Percentiles rank a stretch among this genome's conserved stretches.
phyloP scores from a whole-genome alignment of 2,113 vertebrate genomes.

The Atractosteus spatula region DNA sequence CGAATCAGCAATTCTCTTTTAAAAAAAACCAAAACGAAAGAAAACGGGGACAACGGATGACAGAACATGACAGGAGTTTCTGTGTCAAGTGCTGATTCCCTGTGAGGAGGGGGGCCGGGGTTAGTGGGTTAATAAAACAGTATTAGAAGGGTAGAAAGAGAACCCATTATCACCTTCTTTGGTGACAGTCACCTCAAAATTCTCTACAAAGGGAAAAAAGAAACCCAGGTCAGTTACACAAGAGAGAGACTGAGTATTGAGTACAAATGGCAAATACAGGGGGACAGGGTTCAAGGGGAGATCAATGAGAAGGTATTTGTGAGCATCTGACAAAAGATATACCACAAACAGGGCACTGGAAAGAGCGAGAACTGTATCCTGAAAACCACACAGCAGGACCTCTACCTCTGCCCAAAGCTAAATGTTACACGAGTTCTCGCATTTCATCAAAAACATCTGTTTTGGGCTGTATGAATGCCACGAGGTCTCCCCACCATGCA shows the following conservation, averaged over 20 bases:
- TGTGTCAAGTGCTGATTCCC: slow-evolving; percentile 86
- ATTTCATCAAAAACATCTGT: no score
- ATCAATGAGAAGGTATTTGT: slow-evolving; percentile 14
- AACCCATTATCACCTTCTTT: slow-evolving; percentile 98
- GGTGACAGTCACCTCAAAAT: slow-evolving; percentile 99
- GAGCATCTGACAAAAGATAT: slow-evolving; percentile 5
- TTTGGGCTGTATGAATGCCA: no score
- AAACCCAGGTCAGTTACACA: slow-evolving; percentile 89
- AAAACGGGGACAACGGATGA: slow-evolving; percentile 66
- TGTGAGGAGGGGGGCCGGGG: slow-evolving; percentile 56
- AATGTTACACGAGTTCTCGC: no score
- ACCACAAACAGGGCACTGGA: no score
- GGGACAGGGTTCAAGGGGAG: slow-evolving; percentile 6
- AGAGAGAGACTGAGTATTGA: slow-evolving; percentile 56
- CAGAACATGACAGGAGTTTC: slow-evolving; percentile 81
- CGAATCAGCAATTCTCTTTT: slow-evolving; percentile 38
- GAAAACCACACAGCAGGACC: no score
- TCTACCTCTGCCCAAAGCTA: no score
- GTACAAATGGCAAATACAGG: slow-evolving; percentile 36
- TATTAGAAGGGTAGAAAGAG: slow-evolving; percentile 82
- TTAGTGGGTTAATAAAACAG: slow-evolving; percentile 96
- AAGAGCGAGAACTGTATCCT: no score
- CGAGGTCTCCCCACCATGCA: no score
- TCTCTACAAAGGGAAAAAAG: slow-evolving; percentile 97
- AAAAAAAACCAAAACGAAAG: slow-evolving; percentile 50